Evolutionary conservation across 2,797 vertebrate genomes (phyloP), one percentile per base, ranked within the genome.

Genomic region (Neoniphon sammara): DNA sequence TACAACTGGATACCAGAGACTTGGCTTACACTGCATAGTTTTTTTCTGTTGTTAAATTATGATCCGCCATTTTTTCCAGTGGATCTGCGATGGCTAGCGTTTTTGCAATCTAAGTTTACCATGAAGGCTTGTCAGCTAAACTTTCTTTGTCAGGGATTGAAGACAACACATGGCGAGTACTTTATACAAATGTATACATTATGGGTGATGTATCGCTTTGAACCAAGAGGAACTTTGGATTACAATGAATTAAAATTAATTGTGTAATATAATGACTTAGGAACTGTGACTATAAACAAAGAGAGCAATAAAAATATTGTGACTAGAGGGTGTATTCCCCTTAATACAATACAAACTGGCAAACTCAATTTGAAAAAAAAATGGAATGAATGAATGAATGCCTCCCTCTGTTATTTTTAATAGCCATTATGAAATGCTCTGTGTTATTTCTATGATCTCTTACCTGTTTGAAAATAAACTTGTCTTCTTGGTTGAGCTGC

Each of bases 381-480:
- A n/a, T 21, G 18, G 20, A n/a, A 46, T n/a, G n/a, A 15, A 46
- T 39, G 5, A 42, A 11, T 14, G 39, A 49, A n/a, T 6, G n/a
- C 4, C 18, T n/a, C 44, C 11, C 14, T 15, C 17, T 47, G 17
- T 11, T 18, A 47, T 47, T 47, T 47, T 18, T 18, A 3, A 4
- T 52, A 7, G 8, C 18, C 47, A 50, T 50, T n/a, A 20, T 20
- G 18, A 11, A 21, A 6, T 18, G 7, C 5, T 15, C n/a, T 36
- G 7, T 27, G 2, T n/a, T 20, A 6, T 12, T 49, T 34, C 15
- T 56, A 57, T 34, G 2, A 1, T 42, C 27, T 80, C 94, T 75
- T 88, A 98, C 97, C 97, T 98, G 96, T 87, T 93, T 95, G 91
- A 94, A 94, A 79, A 97, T 90, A 90, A 96, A 96, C 81, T 89